Evolutionary conservation across 1,140 invertebrate species (phyloP).

Genomic region (Condylostylus longicornis): DNA sequence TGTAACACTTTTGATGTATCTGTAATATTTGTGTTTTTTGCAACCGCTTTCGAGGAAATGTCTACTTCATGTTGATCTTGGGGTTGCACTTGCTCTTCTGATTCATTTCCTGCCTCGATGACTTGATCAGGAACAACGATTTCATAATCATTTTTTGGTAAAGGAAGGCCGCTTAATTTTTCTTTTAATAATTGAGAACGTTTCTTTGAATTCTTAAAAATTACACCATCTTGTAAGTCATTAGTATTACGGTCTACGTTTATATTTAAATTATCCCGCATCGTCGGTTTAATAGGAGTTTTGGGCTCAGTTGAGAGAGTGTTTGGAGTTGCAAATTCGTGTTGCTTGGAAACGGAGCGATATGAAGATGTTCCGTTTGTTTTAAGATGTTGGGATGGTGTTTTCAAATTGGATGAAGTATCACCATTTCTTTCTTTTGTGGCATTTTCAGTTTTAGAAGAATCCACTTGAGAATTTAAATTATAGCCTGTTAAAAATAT

Average conservation of each 20-base stretch:
- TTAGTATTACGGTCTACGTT: conserved; percentile 73
- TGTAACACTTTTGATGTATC: conserved; percentile 71
- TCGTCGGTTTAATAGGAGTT: conserved; percentile 29
- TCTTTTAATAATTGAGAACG: no score
- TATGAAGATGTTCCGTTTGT: no score
- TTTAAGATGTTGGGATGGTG: no score
- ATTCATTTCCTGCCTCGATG: conserved; percentile 38
- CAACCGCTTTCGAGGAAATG: conserved; percentile 35
- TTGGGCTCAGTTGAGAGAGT: conserved; percentile 5
- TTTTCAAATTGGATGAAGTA: no score
- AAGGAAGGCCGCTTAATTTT: conserved; percentile 64
- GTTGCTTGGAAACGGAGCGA: conserved; percentile 31
- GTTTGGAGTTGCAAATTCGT: conserved; percentile 35
- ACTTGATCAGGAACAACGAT: conserved; percentile 90
- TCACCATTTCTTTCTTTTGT: no score
- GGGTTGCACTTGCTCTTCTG: conserved; percentile 33
- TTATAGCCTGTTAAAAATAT: conserved; percentile 84
- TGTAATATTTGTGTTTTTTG: conserved; percentile 17
- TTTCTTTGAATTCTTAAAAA: conserved; percentile 47
- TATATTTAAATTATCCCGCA: conserved; percentile 90
- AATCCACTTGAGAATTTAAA: conserved; percentile 58
- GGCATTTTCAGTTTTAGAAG: no score
- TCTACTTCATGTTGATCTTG: conserved; percentile 89
- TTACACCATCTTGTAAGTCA: conserved; percentile 46
- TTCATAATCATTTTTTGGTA: conserved; percentile 94